Conservation (phyloP, 2,113 vertebrate genomes). For the Myrmophylax atrothorax region DNA sequence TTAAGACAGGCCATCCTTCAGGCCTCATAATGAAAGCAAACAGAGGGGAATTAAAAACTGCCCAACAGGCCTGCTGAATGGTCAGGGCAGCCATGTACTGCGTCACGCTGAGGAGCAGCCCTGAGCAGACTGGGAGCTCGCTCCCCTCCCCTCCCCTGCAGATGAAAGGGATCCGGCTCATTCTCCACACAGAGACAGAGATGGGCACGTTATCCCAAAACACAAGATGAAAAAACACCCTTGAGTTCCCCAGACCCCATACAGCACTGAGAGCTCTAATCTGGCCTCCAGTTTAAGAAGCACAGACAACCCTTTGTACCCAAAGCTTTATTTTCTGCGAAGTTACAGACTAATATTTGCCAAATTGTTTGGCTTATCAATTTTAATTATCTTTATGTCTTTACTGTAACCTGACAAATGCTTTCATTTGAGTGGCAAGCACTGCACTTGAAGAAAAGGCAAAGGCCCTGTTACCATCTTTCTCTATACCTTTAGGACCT, state of each 20-base stretch:
- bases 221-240: not conserved
- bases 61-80: not conserved
- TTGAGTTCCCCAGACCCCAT: fast-evolving
- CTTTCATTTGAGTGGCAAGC: not conserved
- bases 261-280: not conserved
- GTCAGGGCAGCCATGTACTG: not conserved
- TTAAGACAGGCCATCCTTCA: not conserved
- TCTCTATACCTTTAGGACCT: not conserved
- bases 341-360: not conserved
- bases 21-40: not conserved
- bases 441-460: not conserved
- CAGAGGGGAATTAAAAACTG: not conserved
- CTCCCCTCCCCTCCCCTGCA: not conserved
- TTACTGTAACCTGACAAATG: not conserved
- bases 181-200: not conserved
- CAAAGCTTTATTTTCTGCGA: not conserved
- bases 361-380: not conserved
- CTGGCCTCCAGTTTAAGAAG: not conserved
- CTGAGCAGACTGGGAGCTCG: not conserved
- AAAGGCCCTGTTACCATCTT: not conserved
- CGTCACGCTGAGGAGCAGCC: not conserved
- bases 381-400: not conserved
- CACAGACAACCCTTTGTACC: not conserved
- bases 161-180: not conserved
- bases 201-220: fast-evolving